Percentiles rank a stretch among this genome's conserved stretches.
These are phyloP conservation scores for Lonchura striata DNA, from an alignment of 2,113 vertebrate species.

Conservation along the genomic window DNA sequence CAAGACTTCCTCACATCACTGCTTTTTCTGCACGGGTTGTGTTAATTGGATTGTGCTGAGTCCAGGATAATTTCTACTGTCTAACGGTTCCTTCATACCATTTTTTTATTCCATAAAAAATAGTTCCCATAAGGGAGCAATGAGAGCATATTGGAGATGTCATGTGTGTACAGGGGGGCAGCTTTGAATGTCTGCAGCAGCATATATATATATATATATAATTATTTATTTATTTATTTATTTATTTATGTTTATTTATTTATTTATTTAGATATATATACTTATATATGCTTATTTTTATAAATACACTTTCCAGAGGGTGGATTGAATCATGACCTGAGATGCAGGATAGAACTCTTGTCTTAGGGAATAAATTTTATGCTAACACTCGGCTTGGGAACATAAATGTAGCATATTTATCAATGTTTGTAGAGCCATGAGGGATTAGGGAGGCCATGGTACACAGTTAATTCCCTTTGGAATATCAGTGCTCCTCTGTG, in stretches of 20 bases:
- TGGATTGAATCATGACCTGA: neutral
- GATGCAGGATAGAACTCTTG: neutral
- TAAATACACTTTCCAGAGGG: neutral
- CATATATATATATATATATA: neutral
- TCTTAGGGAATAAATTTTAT: neutral
- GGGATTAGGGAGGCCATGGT: fast-evolving
- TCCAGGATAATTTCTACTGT: neutral
- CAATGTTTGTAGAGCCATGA: neutral
- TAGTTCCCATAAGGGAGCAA: neutral
- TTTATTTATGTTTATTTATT: neutral
- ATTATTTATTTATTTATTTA: neutral
- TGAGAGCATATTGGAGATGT: neutral
- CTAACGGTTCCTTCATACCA: neutral
- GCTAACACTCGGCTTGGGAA: neutral
- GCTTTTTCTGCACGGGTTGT: fast-evolving
- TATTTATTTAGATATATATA: neutral
- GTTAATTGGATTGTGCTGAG: neutral
- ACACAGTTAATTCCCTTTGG: neutral
- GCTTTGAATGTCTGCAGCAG: neutral
- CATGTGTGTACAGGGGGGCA: neutral
- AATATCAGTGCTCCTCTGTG: neutral
- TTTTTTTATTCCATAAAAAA: neutral
- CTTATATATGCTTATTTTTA: neutral
- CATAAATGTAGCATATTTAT: neutral
- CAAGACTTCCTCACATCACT: neutral